Conservation (phyloP, 2,888 invertebrate species). For the Habroteleia sp. region DNA sequence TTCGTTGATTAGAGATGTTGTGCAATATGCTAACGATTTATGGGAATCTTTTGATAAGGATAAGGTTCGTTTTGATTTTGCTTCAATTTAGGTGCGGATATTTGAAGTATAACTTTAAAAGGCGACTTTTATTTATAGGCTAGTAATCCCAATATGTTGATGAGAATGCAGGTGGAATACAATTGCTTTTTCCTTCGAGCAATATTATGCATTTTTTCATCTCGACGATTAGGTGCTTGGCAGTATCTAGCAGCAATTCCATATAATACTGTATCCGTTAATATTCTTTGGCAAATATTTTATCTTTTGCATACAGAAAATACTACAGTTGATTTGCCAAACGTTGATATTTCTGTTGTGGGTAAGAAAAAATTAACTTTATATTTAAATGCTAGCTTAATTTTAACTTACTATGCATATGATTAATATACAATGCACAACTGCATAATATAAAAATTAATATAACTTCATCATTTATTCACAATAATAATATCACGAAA, state of each 20-base stretch:
- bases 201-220: constrained; percentile 86
- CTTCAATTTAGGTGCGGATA: no score
- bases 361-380: no score
- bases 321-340: constrained; percentile 73
- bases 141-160: constrained; percentile 82
- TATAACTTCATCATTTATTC: no score
- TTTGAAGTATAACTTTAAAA: no score
- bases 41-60: constrained; percentile 83
- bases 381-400: no score
- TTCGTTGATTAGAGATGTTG: constrained; percentile 86
- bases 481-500: neutral
- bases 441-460: no score
- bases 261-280: constrained; percentile 83
- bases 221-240: constrained; percentile 89
- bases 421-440: no score
- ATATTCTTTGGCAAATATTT: constrained; percentile 86
- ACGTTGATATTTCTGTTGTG: constrained; percentile 40
- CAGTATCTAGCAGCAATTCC: constrained; percentile 91
- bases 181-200: constrained; percentile 88
- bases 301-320: constrained; percentile 84
- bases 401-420: no score
- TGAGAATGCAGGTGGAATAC: constrained; percentile 86
- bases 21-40: constrained; percentile 88
- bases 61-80: constrained; percentile 67
- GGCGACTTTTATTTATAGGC: constrained; percentile 69